Conservation (phyloP, 1,140 invertebrate genomes). For the Acromyrmex heyeri region DNA sequence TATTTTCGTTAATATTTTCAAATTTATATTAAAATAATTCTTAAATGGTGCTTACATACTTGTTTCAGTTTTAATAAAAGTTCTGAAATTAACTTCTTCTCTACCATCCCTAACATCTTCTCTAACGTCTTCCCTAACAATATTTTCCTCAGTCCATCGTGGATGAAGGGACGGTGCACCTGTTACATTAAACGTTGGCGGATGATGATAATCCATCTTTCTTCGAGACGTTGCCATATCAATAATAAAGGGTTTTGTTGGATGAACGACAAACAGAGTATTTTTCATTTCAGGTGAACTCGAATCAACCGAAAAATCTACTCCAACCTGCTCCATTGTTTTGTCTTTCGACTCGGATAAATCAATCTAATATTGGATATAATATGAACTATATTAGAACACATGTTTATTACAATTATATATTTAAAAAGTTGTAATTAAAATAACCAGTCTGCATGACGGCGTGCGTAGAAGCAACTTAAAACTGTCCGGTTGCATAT, state of each 20-base stretch:
- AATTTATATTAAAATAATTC: constrained; percentile 42
- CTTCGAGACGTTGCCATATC: neutral
- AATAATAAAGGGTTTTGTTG: constrained; percentile 10
- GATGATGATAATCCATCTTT: neutral
- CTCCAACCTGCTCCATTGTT: constrained; percentile 84
- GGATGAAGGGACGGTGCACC: constrained; percentile 53
- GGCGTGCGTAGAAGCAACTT: constrained; percentile 43
- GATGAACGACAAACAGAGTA: constrained; percentile 53
- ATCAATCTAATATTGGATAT: constrained; percentile 76
- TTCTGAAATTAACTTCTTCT: constrained; percentile 62
- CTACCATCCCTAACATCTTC: constrained; percentile 32
- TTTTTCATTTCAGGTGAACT: constrained; percentile 48
- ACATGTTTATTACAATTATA: neutral
- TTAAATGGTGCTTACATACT: constrained; percentile 63
- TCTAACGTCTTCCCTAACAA: constrained; percentile 38
- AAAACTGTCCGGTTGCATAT: constrained; percentile 61
- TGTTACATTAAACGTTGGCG: constrained; percentile 16
- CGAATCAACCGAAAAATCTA: constrained; percentile 78
- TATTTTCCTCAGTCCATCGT: constrained; percentile 56
- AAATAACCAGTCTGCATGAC: constrained; percentile 47
- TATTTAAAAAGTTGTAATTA: constrained; percentile 28
- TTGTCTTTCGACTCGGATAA: constrained; percentile 83
- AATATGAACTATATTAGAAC: constrained; percentile 30
- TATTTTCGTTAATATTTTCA: neutral
- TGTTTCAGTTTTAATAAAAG: constrained; percentile 70